Conservation (phyloP, 2,113 vertebrate species). For the Anseranas semipalmata region DNA sequence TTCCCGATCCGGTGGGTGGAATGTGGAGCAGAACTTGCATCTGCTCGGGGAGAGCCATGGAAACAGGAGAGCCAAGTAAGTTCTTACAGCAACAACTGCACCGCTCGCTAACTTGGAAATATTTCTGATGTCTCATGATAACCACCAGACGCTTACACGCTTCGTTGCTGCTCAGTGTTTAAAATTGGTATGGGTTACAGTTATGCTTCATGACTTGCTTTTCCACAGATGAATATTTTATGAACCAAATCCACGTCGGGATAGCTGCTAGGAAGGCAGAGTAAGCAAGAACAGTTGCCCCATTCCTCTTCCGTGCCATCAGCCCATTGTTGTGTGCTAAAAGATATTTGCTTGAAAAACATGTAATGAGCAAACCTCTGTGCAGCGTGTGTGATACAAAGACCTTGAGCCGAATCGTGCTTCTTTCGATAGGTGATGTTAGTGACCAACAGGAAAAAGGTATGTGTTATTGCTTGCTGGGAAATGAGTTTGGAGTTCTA, state of each 20-base stretch:
- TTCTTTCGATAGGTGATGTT: background rate
- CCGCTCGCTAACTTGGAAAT: background rate
- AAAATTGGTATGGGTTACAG: background rate
- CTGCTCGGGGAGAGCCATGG: background rate
- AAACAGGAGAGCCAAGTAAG: background rate
- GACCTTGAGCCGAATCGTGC: background rate
- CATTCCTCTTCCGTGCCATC: background rate
- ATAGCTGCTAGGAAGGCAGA: background rate
- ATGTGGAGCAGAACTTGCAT: background rate
- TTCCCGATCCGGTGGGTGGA: rapidly evolving
- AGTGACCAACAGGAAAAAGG: background rate
- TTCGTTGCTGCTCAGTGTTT: background rate
- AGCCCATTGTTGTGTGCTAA: background rate
- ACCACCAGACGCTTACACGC: background rate
- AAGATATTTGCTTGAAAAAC: background rate
- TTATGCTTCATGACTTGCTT: background rate
- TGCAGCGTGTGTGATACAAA: background rate
- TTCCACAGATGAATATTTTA: background rate
- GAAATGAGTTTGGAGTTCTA: background rate
- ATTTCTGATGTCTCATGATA: background rate
- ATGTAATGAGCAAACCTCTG: background rate
- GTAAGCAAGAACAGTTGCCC: background rate
- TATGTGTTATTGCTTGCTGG: background rate
- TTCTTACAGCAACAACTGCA: background rate
- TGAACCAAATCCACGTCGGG: background rate